phyloP scores from a whole-genome alignment of 1,140 invertebrate genomes.

The Achroia grisella region DNA sequence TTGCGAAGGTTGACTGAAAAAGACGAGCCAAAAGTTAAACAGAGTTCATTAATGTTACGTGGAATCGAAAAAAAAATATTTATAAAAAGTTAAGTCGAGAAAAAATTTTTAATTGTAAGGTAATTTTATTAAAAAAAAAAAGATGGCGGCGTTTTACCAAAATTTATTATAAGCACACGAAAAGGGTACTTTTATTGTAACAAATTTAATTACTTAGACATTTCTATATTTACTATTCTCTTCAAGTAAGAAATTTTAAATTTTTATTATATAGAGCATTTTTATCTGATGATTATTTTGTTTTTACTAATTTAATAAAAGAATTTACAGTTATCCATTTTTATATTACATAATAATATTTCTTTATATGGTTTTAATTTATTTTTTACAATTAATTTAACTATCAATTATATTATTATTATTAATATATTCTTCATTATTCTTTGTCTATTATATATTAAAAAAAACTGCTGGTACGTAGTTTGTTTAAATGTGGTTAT shows the following conservation, averaged over 20 bases:
- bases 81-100: slow-evolving; percentile 15
- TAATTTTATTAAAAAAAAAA: not conserved
- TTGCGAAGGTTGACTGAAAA: slow-evolving; percentile 50
- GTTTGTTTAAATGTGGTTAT: no score
- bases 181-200: slow-evolving; percentile 36
- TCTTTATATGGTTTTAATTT: no score
- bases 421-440: no score
- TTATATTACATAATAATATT: no score
- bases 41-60: slow-evolving; percentile 42
- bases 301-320: no score
- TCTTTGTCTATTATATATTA: no score
- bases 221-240: slow-evolving; percentile 35
- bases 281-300: no score
- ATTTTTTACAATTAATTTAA: no score
- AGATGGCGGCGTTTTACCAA: slow-evolving; percentile 26
- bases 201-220: slow-evolving; percentile 16
- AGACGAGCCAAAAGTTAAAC: slow-evolving; percentile 38
- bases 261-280: no score
- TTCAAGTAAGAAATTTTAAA: slow-evolving; percentile 23
- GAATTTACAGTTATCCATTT: no score
- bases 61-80: slow-evolving; percentile 26
- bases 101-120: not conserved
- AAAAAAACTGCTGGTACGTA: no score
- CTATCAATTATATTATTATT: no score
- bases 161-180: slow-evolving; percentile 24